Evolutionary conservation across 2,113 vertebrate genomes (phyloP).

Genomic region (Hemicordylus capensis): DNA sequence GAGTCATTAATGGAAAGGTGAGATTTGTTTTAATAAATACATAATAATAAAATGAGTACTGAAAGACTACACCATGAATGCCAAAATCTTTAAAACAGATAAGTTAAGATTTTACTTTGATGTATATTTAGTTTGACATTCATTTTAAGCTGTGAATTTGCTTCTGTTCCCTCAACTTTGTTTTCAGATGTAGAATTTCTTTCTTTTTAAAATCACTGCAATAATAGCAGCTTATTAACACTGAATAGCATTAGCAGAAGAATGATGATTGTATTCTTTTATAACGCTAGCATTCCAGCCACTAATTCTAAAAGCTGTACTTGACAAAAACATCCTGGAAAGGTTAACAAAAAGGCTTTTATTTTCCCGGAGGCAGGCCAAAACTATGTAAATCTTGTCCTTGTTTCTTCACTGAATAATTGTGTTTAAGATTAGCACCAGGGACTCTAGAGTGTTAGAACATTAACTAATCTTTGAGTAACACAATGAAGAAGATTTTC

Average conservation of each 20-base stretch:
- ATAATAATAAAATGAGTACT: too few species aligned
- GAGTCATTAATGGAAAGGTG: too few species aligned
- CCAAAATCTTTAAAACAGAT: not conserved
- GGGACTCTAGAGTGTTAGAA: not conserved
- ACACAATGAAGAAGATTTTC: not conserved
- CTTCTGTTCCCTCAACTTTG: not conserved
- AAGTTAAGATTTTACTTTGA: too few species aligned
- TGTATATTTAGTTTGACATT: not conserved
- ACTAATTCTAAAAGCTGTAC: not conserved
- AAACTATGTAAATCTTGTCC: not conserved
- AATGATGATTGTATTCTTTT: not conserved
- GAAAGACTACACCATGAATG: too few species aligned
- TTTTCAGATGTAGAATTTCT: not conserved
- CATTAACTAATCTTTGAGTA: accelerated
- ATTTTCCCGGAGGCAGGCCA: not conserved
- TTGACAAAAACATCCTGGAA: not conserved
- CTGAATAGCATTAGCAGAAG: not conserved
- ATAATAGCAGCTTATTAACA: not conserved
- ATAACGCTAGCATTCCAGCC: not conserved
- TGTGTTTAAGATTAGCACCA: not conserved
- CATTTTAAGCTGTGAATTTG: not conserved
- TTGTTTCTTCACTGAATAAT: not conserved
- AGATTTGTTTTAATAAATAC: too few species aligned
- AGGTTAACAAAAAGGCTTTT: not conserved
- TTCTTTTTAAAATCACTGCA: not conserved